A percentile compares a stretch with the other conserved stretches of the same genome.
These are phyloP conservation scores for Pogonophryne albipinna DNA, from an alignment of 2,797 vertebrate genomes.

Conservation along the genomic window DNA sequence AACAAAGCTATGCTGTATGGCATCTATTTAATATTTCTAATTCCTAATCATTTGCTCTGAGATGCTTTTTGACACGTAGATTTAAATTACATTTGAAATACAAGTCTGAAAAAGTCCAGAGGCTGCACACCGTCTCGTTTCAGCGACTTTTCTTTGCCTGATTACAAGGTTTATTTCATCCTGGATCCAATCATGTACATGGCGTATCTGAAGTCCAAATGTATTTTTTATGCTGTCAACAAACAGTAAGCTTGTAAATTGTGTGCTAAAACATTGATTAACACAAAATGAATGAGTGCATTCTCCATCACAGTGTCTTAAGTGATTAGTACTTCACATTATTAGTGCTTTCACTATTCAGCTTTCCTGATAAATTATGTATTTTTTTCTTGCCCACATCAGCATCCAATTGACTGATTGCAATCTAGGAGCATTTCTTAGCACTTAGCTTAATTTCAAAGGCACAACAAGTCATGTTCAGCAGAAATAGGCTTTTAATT, in stretches of 20 bases:
- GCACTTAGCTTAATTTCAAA: conserved; percentile 3
- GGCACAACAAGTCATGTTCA: not conserved
- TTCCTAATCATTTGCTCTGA: not conserved
- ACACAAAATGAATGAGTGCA: not conserved
- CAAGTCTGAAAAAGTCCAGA: not conserved
- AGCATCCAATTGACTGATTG: conserved; percentile 22
- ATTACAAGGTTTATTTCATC: too few species aligned
- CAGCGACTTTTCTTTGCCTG: not conserved
- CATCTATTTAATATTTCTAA: not conserved
- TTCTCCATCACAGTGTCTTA: not conserved
- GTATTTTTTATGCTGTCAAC: not conserved
- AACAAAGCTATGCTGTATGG: not conserved
- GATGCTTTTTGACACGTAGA: not conserved
- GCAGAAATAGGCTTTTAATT: conserved; percentile 19
- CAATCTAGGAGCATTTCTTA: not conserved
- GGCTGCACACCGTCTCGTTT: not conserved
- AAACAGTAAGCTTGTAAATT: not conserved
- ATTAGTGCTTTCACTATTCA: conserved; percentile 6
- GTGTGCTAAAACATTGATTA: not conserved
- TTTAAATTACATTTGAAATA: not conserved
- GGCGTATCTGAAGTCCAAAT: not conserved
- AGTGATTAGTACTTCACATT: not conserved
- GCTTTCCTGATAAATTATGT: conserved; percentile 11
- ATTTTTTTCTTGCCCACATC: not conserved
- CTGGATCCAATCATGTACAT: too few species aligned